Evolutionary conservation across 1,140 invertebrate genomes (phyloP), one percentile per base, ranked within the genome.

Genomic region (Spodoptera litura): DNA sequence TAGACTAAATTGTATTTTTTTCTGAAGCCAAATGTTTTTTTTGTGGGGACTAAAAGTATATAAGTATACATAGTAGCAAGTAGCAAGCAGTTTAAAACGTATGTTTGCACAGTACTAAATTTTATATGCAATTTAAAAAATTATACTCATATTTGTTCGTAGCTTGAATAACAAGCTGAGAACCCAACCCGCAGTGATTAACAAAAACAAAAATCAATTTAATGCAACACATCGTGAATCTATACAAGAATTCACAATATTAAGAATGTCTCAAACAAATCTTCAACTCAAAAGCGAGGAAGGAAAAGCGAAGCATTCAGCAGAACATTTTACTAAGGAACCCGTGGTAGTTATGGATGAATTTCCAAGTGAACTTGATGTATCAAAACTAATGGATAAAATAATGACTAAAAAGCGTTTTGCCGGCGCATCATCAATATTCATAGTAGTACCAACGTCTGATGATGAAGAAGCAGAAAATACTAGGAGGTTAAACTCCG

Each of bases 391-490:
- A 13, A 64, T 86, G 12, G 75, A 81, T n/a, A 64, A 84, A 53
- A 61, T 85, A 44, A 51, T 84, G 31, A 35, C 58, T 3, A 74
- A 78, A 15, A 78, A 78, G 9, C 25, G 55, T 10, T 78, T 82
- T 38, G 12, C 52, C 25, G 31, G 81, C 56, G 72, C 73, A 8
- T 84, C 88, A 0, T 87, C 87, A 5, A 59, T 89, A 44, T 81
- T 85, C 38, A 20, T 89, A 8, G 53, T 89, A 8, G 68, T 89
- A 27, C 80, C 85, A 6, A 80, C 78, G 5, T 80, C 83, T 9
- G 83, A 85, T 15, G 78, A 81, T 9, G 70, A 73, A 2, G 73
- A 72, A 35, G 62, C 71, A 3, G 71, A 79, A 3, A 38, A 20
- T 2, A 61, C n/a, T 3, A 25, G 79, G 20, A 64, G 12, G 11